Conservation (phyloP, 2,888 invertebrate species). For the Xylota sylvarum region DNA sequence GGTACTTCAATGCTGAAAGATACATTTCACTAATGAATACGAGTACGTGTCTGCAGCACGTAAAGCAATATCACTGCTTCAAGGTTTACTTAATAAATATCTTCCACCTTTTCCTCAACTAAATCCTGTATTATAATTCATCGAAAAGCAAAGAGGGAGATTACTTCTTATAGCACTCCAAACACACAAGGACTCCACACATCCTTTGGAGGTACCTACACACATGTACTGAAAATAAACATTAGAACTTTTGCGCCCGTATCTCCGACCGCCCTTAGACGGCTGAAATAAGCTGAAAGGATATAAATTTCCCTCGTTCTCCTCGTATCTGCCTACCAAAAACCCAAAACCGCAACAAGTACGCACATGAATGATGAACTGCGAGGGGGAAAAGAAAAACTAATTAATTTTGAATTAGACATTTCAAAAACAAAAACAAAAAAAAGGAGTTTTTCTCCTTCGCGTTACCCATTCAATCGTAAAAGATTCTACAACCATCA, state of each 20-base stretch:
- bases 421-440: not conserved
- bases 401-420: slow-evolving; percentile 42
- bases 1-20: not conserved
- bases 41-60: not conserved
- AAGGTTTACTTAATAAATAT: not conserved
- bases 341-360: slow-evolving; percentile 28
- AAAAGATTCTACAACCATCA: not conserved
- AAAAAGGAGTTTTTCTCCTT: not conserved
- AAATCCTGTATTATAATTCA: not conserved
- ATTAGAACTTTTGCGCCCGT: not conserved
- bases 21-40: slow-evolving; percentile 8
- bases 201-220: not conserved
- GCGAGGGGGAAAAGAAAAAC: slow-evolving; percentile 2
- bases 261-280: not conserved
- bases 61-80: not conserved
- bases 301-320: not conserved
- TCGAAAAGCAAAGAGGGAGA: not conserved
- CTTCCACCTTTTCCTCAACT: not conserved
- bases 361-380: not conserved
- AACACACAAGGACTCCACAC: not conserved
- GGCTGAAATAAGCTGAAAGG: slow-evolving; percentile 3
- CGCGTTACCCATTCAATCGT: not conserved
- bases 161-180: not conserved
- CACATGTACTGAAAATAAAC: not conserved
- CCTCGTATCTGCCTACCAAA: not conserved